Evolutionary conservation across 2,888 invertebrate species (phyloP).

Genomic region (Andrena camellia): DNA sequence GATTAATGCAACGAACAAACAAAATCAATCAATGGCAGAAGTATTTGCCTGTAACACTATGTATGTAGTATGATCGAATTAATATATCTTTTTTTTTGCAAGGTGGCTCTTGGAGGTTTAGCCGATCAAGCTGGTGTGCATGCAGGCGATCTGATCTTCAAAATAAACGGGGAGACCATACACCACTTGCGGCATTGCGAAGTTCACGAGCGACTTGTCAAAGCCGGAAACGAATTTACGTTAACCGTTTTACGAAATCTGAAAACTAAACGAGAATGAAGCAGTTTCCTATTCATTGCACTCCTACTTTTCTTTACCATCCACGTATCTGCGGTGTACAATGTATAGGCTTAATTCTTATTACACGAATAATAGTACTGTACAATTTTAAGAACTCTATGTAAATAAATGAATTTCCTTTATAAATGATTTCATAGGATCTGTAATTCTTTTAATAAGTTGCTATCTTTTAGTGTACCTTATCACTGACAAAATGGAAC

Average conservation of each 20-base stretch:
- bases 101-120: slow-evolving; percentile 70
- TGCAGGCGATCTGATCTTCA: slow-evolving; percentile 70
- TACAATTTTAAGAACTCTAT: not conserved
- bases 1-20: no score
- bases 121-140: slow-evolving; percentile 69
- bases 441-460: no score
- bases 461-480: no score
- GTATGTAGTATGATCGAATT: not conserved
- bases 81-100: slow-evolving; percentile 1
- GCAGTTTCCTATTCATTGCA: not conserved
- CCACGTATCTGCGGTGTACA: not conserved
- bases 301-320: not conserved
- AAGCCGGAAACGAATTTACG: slow-evolving; percentile 64
- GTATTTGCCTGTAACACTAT: no score
- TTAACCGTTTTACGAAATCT: slow-evolving; percentile 62
- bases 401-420: not conserved
- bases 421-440: not conserved
- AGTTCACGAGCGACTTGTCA: slow-evolving; percentile 61
- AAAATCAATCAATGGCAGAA: no score
- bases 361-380: not conserved
- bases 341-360: not conserved
- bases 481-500: no score
- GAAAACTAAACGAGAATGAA: slow-evolving; percentile 49
- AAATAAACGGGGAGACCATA: slow-evolving; percentile 68
- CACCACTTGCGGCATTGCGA: slow-evolving; percentile 66